Evolutionary conservation across 2,797 vertebrate species (phyloP).

Genomic region (Saguinus oedipus): DNA sequence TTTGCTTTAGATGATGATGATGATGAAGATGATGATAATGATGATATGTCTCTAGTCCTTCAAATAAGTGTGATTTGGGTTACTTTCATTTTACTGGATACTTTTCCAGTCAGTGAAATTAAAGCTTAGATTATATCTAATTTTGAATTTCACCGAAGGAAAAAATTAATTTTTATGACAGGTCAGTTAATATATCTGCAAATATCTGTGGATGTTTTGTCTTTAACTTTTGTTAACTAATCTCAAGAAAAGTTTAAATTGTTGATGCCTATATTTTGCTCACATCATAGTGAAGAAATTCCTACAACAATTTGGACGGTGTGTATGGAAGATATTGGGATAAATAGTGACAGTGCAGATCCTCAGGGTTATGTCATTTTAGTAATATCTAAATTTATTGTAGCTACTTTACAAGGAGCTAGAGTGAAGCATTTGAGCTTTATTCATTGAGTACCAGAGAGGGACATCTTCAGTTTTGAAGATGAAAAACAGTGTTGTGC

Average conservation of each 20-base stretch:
- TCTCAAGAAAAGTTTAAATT: neutral
- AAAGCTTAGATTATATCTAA: neutral
- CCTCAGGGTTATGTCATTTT: neutral
- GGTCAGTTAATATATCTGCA: neutral
- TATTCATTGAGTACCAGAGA: neutral
- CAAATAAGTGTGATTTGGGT: neutral
- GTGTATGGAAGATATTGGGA: neutral
- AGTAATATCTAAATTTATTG: neutral
- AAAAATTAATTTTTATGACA: neutral
- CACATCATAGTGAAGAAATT: neutral
- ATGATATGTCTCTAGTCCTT: neutral
- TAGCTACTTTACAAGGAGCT: neutral
- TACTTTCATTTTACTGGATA: neutral
- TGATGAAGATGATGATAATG: accelerated
- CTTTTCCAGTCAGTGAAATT: neutral
- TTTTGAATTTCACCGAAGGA: neutral
- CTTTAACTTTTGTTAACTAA: neutral
- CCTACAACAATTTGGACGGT: neutral
- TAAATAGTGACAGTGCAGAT: neutral
- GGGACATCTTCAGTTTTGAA: neutral
- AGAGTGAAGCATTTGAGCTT: neutral
- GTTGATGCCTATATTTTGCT: neutral
- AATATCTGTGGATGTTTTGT: neutral
- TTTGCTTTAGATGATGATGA: neutral
- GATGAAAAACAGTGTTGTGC: neutral